Conservation (phyloP, 2,888 invertebrate species). For the Rotaria sp. region DNA sequence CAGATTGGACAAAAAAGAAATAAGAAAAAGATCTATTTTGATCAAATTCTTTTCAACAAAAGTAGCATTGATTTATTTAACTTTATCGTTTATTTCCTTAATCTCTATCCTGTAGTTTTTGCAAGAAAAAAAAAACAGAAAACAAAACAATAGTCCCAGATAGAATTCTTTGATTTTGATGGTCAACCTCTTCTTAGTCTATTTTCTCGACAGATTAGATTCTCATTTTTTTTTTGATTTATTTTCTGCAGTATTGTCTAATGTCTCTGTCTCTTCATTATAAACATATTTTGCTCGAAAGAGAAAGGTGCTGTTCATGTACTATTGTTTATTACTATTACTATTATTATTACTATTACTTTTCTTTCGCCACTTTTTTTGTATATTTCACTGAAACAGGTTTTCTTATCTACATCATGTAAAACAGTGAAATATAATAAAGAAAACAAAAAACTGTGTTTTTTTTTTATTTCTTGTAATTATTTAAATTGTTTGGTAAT, state of each 20-base stretch:
- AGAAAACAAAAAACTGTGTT: neutral
- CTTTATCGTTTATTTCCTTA: neutral
- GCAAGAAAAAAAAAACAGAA: neutral
- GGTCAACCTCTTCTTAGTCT: too few relatives aligned
- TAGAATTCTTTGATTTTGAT: neutral
- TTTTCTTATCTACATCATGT: neutral
- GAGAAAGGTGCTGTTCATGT: neutral
- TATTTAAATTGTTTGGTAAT: neutral
- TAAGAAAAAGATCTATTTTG: neutral
- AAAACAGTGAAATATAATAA: neutral
- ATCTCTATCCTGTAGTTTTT: neutral
- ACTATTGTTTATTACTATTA: neutral
- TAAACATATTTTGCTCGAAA: neutral
- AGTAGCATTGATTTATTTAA: neutral
- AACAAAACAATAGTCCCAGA: neutral
- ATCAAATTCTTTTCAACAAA: neutral
- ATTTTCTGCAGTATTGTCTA: neutral
- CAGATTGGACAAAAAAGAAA: slow-evolving; percentile 23
- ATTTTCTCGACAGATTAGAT: neutral
- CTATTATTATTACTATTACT: neutral
- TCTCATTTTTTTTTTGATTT: too few relatives aligned
- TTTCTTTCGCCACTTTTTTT: neutral
- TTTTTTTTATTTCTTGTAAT: neutral
- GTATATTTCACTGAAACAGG: neutral
- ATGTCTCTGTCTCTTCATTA: neutral